A percentile compares a stretch with the other conserved stretches of the same genome.
Conservation (phyloP, 92 coral and sea anemone species). For the Zoanthus gigantus region DNA sequence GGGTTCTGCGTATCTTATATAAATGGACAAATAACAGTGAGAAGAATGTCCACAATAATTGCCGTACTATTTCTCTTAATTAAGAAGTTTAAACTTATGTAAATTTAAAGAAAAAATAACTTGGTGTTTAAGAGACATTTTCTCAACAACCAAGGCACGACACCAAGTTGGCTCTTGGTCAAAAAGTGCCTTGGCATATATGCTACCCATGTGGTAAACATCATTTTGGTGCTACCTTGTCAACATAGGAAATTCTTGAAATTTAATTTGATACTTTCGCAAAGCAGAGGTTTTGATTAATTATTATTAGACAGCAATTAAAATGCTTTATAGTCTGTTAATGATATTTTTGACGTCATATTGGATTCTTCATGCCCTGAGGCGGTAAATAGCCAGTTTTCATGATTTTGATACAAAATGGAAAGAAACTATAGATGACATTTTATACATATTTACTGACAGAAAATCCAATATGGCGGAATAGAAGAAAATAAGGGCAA, state of each 20-base stretch:
- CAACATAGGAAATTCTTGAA: conserved; percentile 48
- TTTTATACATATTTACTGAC: too few relatives aligned
- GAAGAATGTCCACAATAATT: too few relatives aligned
- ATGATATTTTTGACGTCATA: conserved; percentile 55
- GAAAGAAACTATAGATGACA: conserved; percentile 25
- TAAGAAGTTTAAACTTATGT: not conserved
- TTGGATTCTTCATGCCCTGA: conserved; percentile 45
- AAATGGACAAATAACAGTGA: too few relatives aligned
- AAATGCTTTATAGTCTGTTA: conserved; percentile 25
- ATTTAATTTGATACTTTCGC: conserved; percentile 45
- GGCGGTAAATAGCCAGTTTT: conserved; percentile 26
- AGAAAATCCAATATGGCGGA: too few relatives aligned
- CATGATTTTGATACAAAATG: conserved; percentile 22
- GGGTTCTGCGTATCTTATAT: too few relatives aligned
- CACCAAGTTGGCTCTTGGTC: conserved; percentile 58
- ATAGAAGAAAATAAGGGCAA: too few relatives aligned
- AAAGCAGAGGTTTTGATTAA: conserved; percentile 1
- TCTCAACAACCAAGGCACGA: conserved; percentile 41
- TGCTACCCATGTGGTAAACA: conserved; percentile 47
- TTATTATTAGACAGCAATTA: conserved; percentile 25
- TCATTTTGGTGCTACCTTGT: conserved; percentile 49
- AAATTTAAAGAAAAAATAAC: not conserved
- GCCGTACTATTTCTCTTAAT: too few relatives aligned
- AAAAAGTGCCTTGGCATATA: conserved; percentile 47
- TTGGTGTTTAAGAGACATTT: conserved; percentile 28